These are phyloP conservation scores for Cantharis rufa DNA, from an alignment of 2,888 invertebrate genomes.

Conservation along the genomic window DNA sequence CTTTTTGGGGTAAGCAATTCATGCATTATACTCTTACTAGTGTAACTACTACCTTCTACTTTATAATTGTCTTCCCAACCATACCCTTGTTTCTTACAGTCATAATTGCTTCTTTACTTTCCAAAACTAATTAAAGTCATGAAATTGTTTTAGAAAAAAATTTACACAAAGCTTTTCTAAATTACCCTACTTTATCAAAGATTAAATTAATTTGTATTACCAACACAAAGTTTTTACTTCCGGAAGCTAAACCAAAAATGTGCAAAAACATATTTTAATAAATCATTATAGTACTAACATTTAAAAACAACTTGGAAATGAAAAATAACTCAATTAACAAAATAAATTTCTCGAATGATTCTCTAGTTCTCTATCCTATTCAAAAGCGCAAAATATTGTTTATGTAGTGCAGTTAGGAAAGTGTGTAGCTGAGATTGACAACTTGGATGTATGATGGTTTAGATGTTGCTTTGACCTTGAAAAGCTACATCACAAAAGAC, in stretches of 20 bases:
- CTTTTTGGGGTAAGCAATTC: background rate
- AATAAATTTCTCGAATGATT: no score
- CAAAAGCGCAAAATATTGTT: no score
- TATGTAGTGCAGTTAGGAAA: no score
- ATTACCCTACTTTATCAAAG: background rate
- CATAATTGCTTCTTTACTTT: background rate
- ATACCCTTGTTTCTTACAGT: background rate
- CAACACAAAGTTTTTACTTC: background rate
- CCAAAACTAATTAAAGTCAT: background rate
- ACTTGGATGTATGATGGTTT: no score
- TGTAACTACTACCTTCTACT: background rate
- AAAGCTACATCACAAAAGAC: no score
- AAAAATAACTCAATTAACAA: no score
- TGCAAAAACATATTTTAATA: background rate
- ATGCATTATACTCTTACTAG: background rate
- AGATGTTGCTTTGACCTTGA: no score
- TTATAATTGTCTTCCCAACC: background rate
- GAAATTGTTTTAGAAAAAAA: background rate
- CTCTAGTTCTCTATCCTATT: no score
- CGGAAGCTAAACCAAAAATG: background rate
- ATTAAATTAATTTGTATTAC: background rate
- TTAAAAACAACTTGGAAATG: no score
- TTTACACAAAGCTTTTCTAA: background rate
- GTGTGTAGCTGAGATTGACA: no score
- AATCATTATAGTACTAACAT: background rate